phyloP scores from a whole-genome alignment of 2,797 vertebrate genomes.

The Numenius phaeopus region DNA sequence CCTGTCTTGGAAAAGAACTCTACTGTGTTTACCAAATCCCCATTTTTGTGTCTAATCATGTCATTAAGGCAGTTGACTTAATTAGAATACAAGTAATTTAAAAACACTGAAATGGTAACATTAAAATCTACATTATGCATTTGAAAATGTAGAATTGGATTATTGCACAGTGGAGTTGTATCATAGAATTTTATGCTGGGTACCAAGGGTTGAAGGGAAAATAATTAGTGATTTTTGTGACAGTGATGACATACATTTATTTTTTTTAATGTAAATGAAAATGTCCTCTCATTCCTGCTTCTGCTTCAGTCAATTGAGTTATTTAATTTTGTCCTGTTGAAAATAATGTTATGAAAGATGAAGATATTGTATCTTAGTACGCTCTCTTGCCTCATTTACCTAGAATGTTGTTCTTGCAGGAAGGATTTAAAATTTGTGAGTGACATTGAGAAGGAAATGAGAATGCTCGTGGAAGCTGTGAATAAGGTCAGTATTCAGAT shows the following conservation, averaged over 20 bases:
- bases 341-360: not conserved
- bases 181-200: not conserved
- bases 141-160: not conserved
- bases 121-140: not conserved
- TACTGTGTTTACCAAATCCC: not conserved
- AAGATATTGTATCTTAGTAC: not conserved
- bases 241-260: not conserved
- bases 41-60: not conserved
- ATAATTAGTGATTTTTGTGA: not conserved
- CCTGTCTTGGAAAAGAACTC: not conserved
- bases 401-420: slow-evolving; percentile 79
- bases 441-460: slow-evolving; percentile 97
- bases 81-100: not conserved
- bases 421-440: slow-evolving; percentile 95
- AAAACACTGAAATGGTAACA: not conserved
- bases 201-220: not conserved
- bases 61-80: too few species aligned
- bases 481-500: slow-evolving; percentile 87
- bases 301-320: not conserved
- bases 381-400: not conserved
- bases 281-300: not conserved
- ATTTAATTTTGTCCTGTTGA: not conserved
- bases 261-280: not conserved
- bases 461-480: slow-evolving; percentile 90
- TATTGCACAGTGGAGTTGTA: not conserved